A percentile compares a stretch with the other conserved stretches of the same genome.
Evolutionary conservation across 2,888 invertebrate genomes (phyloP).

Genomic region (Steromphala cineraria): DNA sequence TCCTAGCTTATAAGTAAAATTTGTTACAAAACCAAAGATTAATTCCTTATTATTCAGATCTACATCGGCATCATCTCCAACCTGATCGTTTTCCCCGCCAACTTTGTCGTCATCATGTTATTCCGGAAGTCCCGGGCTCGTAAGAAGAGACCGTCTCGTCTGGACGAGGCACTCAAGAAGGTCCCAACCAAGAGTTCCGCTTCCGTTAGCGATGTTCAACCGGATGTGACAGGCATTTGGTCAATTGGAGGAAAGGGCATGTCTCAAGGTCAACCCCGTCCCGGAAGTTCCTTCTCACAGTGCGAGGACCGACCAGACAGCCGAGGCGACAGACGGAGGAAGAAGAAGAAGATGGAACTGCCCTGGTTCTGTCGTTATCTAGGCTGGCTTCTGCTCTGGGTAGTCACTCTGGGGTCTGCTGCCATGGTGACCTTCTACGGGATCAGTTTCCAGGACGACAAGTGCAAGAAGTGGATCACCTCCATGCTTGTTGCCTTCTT

Average conservation of each 20-base stretch:
- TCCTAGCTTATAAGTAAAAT: too few relatives aligned
- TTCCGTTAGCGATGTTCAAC: slow-evolving; percentile 38
- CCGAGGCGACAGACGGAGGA: slow-evolving; percentile 31
- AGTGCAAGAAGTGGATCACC: slow-evolving; percentile 77
- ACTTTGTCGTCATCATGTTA: slow-evolving; percentile 74
- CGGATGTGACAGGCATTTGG: slow-evolving; percentile 33
- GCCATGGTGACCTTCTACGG: slow-evolving; percentile 77
- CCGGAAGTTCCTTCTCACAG: slow-evolving; percentile 12
- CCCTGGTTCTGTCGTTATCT: slow-evolving; percentile 74
- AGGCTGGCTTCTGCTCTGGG: slow-evolving; percentile 76
- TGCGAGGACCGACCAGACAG: background rate
- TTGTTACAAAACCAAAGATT: background rate
- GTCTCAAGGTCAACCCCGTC: background rate
- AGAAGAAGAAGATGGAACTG: slow-evolving; percentile 66
- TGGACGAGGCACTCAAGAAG: slow-evolving; percentile 66
- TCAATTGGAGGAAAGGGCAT: background rate
- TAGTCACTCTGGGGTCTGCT: slow-evolving; percentile 70
- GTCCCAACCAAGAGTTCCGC: slow-evolving; percentile 27
- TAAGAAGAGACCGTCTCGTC: slow-evolving; percentile 67
- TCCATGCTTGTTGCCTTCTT: slow-evolving; percentile 77
- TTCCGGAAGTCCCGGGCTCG: slow-evolving; percentile 76
- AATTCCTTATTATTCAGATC: slow-evolving; percentile 61
- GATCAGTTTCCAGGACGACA: slow-evolving; percentile 76
- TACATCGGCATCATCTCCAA: slow-evolving; percentile 76
- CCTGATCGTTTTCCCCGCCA: slow-evolving; percentile 76